These are phyloP conservation scores for Acanthiza pusilla DNA, from an alignment of 2,797 vertebrate genomes.

Conservation along the genomic window DNA sequence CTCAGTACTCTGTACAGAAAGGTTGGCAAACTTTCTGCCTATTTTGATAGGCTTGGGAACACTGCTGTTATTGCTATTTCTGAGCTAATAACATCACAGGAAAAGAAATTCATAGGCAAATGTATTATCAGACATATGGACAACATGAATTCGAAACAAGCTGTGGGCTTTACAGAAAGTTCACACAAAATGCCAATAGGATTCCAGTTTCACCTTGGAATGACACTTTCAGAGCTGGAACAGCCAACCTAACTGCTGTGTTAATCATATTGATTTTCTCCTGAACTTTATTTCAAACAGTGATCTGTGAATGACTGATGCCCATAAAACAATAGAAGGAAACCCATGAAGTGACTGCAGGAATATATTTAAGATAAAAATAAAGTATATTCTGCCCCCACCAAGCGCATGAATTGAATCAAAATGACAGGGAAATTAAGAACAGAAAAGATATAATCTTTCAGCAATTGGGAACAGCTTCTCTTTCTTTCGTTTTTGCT, in stretches of 20 bases:
- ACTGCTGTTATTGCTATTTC: neutral
- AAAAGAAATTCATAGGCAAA: neutral
- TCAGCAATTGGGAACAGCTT: accelerated
- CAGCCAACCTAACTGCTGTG: neutral
- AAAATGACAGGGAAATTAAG: neutral
- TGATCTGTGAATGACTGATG: neutral
- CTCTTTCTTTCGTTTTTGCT: neutral
- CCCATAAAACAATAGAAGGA: neutral
- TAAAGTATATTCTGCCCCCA: neutral
- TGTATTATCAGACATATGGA: neutral
- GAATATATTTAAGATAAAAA: neutral
- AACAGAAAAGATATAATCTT: neutral
- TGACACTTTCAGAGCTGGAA: neutral
- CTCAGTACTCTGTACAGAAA: neutral
- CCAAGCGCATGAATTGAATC: neutral
- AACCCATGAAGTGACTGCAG: neutral
- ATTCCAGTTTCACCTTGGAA: neutral
- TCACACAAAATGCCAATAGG: neutral
- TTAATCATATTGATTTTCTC: conserved; percentile 44
- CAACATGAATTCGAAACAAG: neutral
- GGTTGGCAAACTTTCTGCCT: neutral
- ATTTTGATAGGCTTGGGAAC: neutral
- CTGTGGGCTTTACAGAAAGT: neutral
- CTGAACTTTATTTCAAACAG: neutral
- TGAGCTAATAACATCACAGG: neutral